Evolutionary conservation across 2,888 invertebrate genomes (phyloP).

Genomic region (Nemapogon koenigi): DNA sequence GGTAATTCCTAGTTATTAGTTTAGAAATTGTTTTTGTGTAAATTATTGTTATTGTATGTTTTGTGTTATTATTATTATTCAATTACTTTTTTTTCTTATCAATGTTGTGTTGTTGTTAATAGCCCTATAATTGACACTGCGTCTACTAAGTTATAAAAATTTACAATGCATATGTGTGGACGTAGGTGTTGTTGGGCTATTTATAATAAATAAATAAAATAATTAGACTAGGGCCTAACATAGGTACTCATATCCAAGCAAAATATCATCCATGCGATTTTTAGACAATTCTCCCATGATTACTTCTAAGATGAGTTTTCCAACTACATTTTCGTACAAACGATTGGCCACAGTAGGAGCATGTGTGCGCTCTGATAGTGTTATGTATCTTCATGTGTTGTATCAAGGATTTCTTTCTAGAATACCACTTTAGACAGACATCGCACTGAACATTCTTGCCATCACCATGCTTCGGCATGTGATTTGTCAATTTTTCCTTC

Average conservation of each 20-base stretch:
- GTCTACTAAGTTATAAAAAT: too few species aligned
- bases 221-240: too few species aligned
- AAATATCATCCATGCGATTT: too few species aligned
- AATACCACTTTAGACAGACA: slow-evolving; percentile 20
- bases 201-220: background rate
- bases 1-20: too few species aligned
- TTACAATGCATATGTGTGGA: too few species aligned
- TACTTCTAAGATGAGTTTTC: slow-evolving; percentile 48
- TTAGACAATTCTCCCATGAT: slow-evolving; percentile 39
- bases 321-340: slow-evolving; percentile 40
- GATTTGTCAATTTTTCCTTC: slow-evolving; percentile 2
- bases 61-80: too few species aligned
- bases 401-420: slow-evolving; percentile 4
- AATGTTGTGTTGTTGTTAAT: too few species aligned
- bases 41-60: too few species aligned
- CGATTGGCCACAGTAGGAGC: slow-evolving; percentile 6
- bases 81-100: too few species aligned
- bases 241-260: too few species aligned
- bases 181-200: background rate
- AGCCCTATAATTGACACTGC: too few species aligned
- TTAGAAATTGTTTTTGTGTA: too few species aligned
- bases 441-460: slow-evolving; percentile 23
- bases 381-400: slow-evolving; percentile 26
- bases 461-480: slow-evolving; percentile 12
- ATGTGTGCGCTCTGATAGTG: slow-evolving; percentile 17